Evolutionary conservation across 2,797 vertebrate species (phyloP).

Genomic region (Hyperoplus immaculatus): DNA sequence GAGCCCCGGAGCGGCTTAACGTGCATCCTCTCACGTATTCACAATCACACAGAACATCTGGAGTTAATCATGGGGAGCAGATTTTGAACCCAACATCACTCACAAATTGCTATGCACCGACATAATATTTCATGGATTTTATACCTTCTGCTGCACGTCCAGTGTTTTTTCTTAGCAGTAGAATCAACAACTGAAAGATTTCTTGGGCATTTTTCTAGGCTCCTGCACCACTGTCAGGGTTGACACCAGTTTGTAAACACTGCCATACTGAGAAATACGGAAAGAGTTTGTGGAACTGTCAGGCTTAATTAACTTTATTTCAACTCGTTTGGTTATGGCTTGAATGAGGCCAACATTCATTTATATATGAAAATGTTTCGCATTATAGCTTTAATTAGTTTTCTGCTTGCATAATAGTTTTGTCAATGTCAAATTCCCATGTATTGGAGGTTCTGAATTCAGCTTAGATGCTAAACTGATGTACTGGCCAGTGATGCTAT

Average conservation of each 20-base stretch:
- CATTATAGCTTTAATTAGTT: background rate
- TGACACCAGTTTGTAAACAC: too few species aligned
- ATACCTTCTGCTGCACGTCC: too few species aligned
- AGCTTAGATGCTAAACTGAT: background rate
- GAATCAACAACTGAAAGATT: too few species aligned
- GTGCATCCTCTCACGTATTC: constrained; percentile 12
- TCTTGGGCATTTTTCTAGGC: too few species aligned
- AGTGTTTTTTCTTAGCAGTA: too few species aligned
- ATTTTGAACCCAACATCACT: constrained; percentile 4
- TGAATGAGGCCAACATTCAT: too few species aligned
- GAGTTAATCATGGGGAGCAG: constrained; percentile 19
- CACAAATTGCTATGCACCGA: background rate
- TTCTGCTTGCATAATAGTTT: background rate
- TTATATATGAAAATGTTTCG: too few species aligned
- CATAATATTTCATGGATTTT: background rate
- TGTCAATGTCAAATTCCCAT: background rate
- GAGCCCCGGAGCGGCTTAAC: background rate
- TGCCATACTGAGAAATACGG: too few species aligned
- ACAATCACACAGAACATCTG: constrained; percentile 44
- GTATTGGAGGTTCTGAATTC: background rate
- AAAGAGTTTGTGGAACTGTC: too few species aligned
- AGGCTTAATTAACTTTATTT: too few species aligned
- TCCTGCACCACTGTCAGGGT: too few species aligned
- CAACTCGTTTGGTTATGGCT: too few species aligned
- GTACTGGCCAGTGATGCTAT: background rate